Percentiles rank a stretch among this genome's conserved stretches.
These are phyloP conservation scores for Parasteatoda tepidariorum DNA, from an alignment of 1,140 invertebrate species.

Conservation along the genomic window DNA sequence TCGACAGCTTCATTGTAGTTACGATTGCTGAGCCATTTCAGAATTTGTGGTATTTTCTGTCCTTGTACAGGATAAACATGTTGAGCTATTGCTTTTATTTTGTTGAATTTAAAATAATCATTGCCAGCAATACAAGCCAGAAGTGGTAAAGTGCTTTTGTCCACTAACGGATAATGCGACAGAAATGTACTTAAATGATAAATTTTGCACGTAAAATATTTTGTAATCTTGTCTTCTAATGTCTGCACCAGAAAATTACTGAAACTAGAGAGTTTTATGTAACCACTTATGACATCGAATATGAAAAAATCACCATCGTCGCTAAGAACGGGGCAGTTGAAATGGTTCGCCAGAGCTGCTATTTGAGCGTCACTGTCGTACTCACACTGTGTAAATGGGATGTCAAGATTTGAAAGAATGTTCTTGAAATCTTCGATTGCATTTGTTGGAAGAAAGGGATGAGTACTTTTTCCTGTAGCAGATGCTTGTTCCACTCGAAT, in stretches of 20 bases:
- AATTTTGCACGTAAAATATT: constrained; percentile 75
- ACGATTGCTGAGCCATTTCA: too few species aligned
- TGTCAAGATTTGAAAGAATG: constrained; percentile 74
- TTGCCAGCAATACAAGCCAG: constrained; percentile 86
- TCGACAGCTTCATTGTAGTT: too few species aligned
- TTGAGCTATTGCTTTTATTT: too few species aligned
- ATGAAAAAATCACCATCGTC: constrained; percentile 94
- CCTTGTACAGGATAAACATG: too few species aligned
- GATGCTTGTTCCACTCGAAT: too few species aligned
- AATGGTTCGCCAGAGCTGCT: constrained; percentile 78
- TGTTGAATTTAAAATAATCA: constrained; percentile 89
- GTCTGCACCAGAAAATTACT: constrained; percentile 65
- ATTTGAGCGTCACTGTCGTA: constrained; percentile 90
- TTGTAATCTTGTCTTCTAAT: constrained; percentile 11
- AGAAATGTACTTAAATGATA: constrained; percentile 80
- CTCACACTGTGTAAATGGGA: constrained; percentile 78
- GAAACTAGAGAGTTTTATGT: constrained; percentile 81
- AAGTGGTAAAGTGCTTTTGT: constrained; percentile 78
- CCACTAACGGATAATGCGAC: constrained; percentile 75
- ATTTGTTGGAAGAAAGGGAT: constrained; percentile 70
- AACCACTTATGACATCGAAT: constrained; percentile 77
- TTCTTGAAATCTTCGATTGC: constrained; percentile 79
- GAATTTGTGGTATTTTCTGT: too few species aligned
- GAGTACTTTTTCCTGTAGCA: too few species aligned
- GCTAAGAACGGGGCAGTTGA: constrained; percentile 86